A percentile compares a stretch with the other conserved stretches of the same genome.
phyloP scores from a whole-genome alignment of 2,113 vertebrate species.

The Sporophila hypoxantha region DNA sequence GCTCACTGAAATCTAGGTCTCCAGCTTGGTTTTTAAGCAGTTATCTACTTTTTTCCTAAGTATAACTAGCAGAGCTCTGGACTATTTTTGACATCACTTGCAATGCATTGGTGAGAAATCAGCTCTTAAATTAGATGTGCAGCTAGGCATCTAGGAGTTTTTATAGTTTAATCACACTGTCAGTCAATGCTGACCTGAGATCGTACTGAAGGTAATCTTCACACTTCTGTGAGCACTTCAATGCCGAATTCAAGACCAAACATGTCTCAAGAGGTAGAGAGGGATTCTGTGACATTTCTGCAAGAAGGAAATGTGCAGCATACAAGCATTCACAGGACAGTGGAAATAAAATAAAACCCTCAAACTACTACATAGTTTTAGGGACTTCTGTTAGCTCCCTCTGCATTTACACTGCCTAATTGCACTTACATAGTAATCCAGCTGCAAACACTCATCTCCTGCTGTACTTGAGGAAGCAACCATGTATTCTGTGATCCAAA shows the following conservation, averaged over 20 bases:
- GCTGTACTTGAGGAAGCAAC: background rate
- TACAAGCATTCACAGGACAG: background rate
- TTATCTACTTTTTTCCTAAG: background rate
- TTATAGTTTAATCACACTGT: background rate
- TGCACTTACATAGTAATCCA: background rate
- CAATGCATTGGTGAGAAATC: background rate
- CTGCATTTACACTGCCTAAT: background rate
- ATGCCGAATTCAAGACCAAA: background rate
- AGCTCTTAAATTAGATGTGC: background rate
- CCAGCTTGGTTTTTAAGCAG: background rate
- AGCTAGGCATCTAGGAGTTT: background rate
- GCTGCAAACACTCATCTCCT: background rate
- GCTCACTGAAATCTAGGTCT: background rate
- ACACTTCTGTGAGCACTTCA: background rate
- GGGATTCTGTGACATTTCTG: background rate
- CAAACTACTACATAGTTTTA: background rate
- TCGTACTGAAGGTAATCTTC: background rate
- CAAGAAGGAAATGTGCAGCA: background rate
- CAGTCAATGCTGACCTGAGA: background rate
- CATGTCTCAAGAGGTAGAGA: background rate
- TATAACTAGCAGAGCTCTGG: background rate
- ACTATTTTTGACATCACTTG: background rate
- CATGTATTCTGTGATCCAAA: background rate
- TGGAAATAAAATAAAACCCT: background rate
- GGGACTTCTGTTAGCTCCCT: background rate